These are phyloP conservation scores for Callitettix versicolor DNA, from an alignment of 1,140 invertebrate genomes.

Conservation along the genomic window DNA sequence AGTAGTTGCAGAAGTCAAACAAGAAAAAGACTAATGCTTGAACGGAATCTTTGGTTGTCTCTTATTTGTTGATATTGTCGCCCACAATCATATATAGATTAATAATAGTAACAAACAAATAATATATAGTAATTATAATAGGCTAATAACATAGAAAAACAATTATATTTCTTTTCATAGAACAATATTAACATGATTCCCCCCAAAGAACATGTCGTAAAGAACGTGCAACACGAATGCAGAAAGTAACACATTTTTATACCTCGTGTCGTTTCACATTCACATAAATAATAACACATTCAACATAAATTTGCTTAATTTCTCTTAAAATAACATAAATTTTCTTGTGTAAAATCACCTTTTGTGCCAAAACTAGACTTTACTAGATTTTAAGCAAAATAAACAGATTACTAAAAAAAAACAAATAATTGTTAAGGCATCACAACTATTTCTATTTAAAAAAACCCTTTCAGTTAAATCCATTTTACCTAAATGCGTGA, in stretches of 20 bases:
- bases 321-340: neutral
- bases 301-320: neutral
- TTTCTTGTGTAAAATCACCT: too few species aligned
- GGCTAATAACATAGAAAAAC: neutral
- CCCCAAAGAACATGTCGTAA: neutral
- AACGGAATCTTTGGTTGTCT: conserved; percentile 8
- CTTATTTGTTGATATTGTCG: conserved; percentile 7
- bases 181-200: neutral
- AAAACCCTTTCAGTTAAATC: too few species aligned
- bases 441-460: too few species aligned
- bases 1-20: conserved; percentile 1
- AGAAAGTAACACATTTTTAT: neutral
- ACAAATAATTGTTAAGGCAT: too few species aligned
- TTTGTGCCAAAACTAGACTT: too few species aligned
- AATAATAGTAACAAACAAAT: conserved; percentile 11
- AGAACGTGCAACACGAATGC: neutral
- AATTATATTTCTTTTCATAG: neutral
- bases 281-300: neutral
- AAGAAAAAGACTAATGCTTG: neutral
- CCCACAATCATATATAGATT: conserved; percentile 3
- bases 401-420: too few species aligned
- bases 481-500: too few species aligned
- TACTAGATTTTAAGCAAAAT: too few species aligned
- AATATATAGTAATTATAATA: neutral
- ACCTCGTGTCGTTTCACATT: neutral